Evolutionary conservation across 2,797 vertebrate genomes (phyloP), one percentile per base, ranked within the genome.

Genomic region (Strix occidentalis): DNA sequence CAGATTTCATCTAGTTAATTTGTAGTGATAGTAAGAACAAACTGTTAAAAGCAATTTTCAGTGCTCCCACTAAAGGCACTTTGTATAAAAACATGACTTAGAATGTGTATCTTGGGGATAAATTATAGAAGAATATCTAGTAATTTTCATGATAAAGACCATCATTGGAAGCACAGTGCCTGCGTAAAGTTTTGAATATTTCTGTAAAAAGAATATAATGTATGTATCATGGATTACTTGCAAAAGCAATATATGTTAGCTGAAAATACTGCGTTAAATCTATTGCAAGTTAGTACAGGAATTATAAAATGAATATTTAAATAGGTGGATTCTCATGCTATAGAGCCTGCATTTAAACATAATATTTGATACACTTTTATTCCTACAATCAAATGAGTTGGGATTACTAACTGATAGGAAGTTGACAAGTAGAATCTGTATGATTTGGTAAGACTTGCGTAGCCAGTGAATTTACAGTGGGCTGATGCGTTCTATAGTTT

Each of bases 61-160:
- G 69, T 82, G 84, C 86, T 90, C 37, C 79, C 81, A n/a, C 89
- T 83, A 87, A 96, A 94, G 90, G 91, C 83, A 96, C 81, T 95
- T 96, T 78, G 89, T 96, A 90, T 91, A 92, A 96, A 96, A 96
- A 95, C 90, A 93, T 91, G 93, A 87, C 94, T 95, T 92, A 81
- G 93, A 97, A 96, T 96, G 88, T 93, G 96, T 95, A 91, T 95
- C 95, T 95, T 96, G 96, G 96, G 96, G 81, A 96, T 97, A 97
- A 95, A 96, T 96, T 96, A 96, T 87, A 84, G 91, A 92, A 95
- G 90, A 95, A 91, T 96, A 93, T 88, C 87, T 96, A 90, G 92
- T 96, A 92, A 95, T 96, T 97, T 94, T 96, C 90, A 87, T 97
- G 95, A 96, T 97, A 96, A 96, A 97, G 93, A 91, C 84, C 79